phyloP scores from a whole-genome alignment of 2,888 invertebrate genomes.

The Tenthredo mesomela region DNA sequence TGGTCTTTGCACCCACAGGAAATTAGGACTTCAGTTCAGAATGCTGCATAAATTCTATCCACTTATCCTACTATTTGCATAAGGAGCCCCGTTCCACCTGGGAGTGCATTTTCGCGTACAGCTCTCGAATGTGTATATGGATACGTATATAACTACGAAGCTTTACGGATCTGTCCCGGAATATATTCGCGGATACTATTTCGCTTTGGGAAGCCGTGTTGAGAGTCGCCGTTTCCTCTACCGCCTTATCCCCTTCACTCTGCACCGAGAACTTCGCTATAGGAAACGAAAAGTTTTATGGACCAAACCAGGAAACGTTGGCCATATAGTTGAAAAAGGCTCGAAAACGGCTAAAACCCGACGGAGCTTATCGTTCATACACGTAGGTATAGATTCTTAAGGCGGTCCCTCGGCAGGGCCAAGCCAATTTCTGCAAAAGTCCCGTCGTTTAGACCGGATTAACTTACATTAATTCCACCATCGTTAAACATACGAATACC shows the following conservation, averaged over 20 bases:
- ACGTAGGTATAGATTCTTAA: background rate
- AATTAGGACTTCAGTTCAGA: constrained; percentile 36
- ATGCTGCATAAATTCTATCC: constrained; percentile 26
- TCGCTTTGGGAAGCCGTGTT: constrained; percentile 19
- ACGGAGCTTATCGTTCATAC: constrained; percentile 20
- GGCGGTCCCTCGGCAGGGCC: background rate
- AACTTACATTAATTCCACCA: background rate
- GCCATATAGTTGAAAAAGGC: background rate
- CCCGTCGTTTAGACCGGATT: background rate
- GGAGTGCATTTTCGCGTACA: constrained; percentile 47
- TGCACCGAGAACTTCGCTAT: background rate
- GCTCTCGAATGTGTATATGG: background rate
- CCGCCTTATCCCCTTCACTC: background rate
- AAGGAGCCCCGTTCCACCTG: background rate
- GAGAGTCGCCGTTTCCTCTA: constrained; percentile 11
- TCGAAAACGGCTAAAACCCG: background rate
- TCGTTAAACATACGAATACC: background rate
- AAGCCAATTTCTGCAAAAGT: constrained; percentile 5
- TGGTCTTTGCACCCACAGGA: background rate
- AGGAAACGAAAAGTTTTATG: constrained; percentile 12
- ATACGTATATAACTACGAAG: background rate
- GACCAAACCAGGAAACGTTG: background rate
- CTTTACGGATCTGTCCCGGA: constrained; percentile 1
- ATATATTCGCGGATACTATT: constrained; percentile 34
- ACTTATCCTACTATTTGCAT: constrained; percentile 47